Percentiles rank a stretch among this genome's conserved stretches.
Evolutionary conservation across 2,113 vertebrate genomes (phyloP).

Genomic region (Climacteris rufus): DNA sequence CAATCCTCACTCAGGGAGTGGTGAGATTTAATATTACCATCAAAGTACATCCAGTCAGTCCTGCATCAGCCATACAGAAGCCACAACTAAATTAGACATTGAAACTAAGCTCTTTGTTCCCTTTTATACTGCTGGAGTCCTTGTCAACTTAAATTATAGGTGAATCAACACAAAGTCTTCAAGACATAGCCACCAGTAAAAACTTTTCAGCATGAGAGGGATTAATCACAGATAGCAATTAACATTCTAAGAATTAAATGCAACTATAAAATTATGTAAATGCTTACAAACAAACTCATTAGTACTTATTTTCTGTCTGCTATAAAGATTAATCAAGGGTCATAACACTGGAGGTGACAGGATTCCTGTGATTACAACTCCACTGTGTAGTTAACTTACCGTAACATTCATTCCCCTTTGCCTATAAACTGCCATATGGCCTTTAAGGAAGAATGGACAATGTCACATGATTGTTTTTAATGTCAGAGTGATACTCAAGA

Average conservation of each 20-base stretch:
- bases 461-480: not conserved
- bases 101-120: conserved; percentile 25
- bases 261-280: conserved; percentile 2
- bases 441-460: not conserved
- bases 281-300: conserved; percentile 31
- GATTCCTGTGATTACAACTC: not conserved
- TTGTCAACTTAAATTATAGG: conserved; percentile 36
- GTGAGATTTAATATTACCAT: conserved; percentile 27
- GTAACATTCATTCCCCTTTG: not conserved
- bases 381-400: not conserved
- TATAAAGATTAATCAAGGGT: conserved; percentile 22
- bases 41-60: conserved; percentile 14
- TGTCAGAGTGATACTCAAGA: not conserved
- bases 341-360: not conserved
- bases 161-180: conserved; percentile 23
- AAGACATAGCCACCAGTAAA: not conserved
- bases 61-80: not conserved
- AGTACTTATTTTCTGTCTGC: not conserved
- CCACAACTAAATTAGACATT: conserved; percentile 39
- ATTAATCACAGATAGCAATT: conserved; percentile 33
- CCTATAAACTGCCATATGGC: not conserved
- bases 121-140: not conserved
- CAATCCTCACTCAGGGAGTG: conserved; percentile 36
- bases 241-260: not conserved
- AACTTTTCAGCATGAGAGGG: not conserved